These are phyloP conservation scores for Saturnia japonica DNA, from an alignment of 2,888 invertebrate genomes.

Conservation along the genomic window DNA sequence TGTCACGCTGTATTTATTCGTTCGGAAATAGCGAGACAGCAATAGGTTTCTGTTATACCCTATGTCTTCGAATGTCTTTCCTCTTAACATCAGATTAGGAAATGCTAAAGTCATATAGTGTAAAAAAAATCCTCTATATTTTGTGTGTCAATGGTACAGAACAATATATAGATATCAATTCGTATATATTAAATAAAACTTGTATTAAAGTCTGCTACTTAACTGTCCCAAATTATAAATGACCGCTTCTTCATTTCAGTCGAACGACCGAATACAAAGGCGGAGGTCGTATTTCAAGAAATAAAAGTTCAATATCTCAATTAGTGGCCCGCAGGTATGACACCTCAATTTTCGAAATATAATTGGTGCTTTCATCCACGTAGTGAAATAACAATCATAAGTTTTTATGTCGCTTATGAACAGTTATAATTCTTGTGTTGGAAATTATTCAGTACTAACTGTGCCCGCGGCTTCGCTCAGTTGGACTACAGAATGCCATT, in stretches of 20 bases:
- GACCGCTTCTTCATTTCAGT: conserved; percentile 22
- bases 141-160: too few relatives aligned
- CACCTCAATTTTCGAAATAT: conserved; percentile 38
- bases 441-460: not conserved
- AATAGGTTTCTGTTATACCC: too few relatives aligned
- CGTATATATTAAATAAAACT: too few relatives aligned
- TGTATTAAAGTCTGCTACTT: conserved; percentile 37
- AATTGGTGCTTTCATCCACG: conserved; percentile 9
- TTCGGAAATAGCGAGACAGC: too few relatives aligned
- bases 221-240: conserved; percentile 35
- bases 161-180: too few relatives aligned
- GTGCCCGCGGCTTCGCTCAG: too few relatives aligned
- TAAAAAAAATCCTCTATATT: too few relatives aligned
- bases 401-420: conserved; percentile 8
- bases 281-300: conserved; percentile 20
- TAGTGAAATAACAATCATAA: conserved; percentile 17
- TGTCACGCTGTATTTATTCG: too few relatives aligned
- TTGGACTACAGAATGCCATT: too few relatives aligned
- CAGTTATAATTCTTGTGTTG: not conserved
- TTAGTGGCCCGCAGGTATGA: conserved; percentile 39
- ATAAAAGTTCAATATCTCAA: conserved; percentile 44
- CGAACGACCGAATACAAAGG: conserved; percentile 21
- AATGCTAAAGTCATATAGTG: too few relatives aligned
- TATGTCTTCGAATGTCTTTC: too few relatives aligned
- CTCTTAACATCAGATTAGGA: too few relatives aligned